Conservation (phyloP, 1,140 invertebrate species). For the Drosophila persimilis region DNA sequence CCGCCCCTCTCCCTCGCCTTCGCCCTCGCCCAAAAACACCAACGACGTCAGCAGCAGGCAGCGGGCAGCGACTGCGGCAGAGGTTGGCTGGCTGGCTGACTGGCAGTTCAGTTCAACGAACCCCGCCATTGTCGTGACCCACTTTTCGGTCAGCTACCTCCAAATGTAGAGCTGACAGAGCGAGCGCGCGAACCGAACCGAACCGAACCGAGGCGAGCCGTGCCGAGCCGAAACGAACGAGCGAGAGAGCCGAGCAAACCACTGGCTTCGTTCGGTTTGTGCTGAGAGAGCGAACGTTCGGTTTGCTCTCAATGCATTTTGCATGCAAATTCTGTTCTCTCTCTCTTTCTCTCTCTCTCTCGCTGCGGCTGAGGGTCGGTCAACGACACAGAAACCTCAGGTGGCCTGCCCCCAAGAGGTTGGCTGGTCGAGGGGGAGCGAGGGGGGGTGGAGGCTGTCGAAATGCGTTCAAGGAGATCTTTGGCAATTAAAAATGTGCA, state of each 20-base stretch:
- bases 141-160: slow-evolving; percentile 83
- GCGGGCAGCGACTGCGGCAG: slow-evolving; percentile 52
- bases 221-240: slow-evolving; percentile 17
- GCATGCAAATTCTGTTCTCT: slow-evolving; percentile 65
- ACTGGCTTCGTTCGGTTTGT: slow-evolving; percentile 7
- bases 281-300: slow-evolving; percentile 45
- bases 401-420: slow-evolving; percentile 80
- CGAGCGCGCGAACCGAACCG: slow-evolving; percentile 22
- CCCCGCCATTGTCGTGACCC: slow-evolving; percentile 83
- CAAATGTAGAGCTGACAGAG: slow-evolving; percentile 78
- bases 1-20: slow-evolving; percentile 1
- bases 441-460: slow-evolving; percentile 36
- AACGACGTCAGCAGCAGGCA: slow-evolving; percentile 30
- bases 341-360: slow-evolving; percentile 7
- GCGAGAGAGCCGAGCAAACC: slow-evolving; percentile 3
- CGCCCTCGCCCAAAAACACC: slow-evolving; percentile 54
- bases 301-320: slow-evolving; percentile 68
- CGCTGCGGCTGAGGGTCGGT: slow-evolving; percentile 78
- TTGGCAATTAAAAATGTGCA: slow-evolving; percentile 61
- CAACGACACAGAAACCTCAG: slow-evolving; percentile 82
- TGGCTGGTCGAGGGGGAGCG: slow-evolving; percentile 4
- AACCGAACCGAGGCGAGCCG: slow-evolving; percentile 7
- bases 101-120: slow-evolving; percentile 82
- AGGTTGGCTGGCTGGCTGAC: slow-evolving; percentile 52
- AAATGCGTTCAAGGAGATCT: slow-evolving; percentile 79